Evolutionary conservation across 2,888 invertebrate species (phyloP).

Genomic region (Melieria picta): DNA sequence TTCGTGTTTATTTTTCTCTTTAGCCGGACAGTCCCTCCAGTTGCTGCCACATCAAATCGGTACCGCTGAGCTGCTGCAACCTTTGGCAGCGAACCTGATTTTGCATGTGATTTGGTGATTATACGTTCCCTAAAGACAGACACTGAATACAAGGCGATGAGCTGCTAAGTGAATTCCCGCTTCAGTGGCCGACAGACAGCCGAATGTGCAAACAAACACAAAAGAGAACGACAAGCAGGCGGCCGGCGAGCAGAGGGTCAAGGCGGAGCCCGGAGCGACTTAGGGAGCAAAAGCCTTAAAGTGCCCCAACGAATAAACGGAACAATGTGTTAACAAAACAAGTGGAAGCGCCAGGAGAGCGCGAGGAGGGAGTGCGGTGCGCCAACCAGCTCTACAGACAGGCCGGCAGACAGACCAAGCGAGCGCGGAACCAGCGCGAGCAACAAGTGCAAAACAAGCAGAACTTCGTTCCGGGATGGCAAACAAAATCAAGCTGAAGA

Average conservation of each 20-base stretch:
- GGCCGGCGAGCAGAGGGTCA: background rate
- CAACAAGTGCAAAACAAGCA: background rate
- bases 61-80: background rate
- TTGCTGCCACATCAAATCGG: background rate
- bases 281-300: too few relatives aligned
- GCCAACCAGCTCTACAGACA: too few relatives aligned
- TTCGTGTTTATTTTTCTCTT: background rate
- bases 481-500: conserved; percentile 28
- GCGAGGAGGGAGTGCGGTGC: conserved; percentile 12
- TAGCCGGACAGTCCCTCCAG: background rate
- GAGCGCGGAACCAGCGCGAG: background rate
- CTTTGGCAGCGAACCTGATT: conserved; percentile 4
- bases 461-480: conserved; percentile 22
- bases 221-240: background rate
- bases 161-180: conserved; percentile 15
- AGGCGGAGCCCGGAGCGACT: background rate
- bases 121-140: conserved; percentile 8
- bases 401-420: too few relatives aligned
- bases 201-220: background rate
- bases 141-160: conserved; percentile 14
- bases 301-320: conserved; percentile 8
- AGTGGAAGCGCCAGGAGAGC: conserved; percentile 15
- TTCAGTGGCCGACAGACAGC: background rate
- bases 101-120: conserved; percentile 25
- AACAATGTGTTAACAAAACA: conserved; percentile 28